A percentile compares a stretch with the other conserved stretches of the same genome.
phyloP scores from a whole-genome alignment of 2,113 vertebrate species.

The Tachysurus vachellii region DNA sequence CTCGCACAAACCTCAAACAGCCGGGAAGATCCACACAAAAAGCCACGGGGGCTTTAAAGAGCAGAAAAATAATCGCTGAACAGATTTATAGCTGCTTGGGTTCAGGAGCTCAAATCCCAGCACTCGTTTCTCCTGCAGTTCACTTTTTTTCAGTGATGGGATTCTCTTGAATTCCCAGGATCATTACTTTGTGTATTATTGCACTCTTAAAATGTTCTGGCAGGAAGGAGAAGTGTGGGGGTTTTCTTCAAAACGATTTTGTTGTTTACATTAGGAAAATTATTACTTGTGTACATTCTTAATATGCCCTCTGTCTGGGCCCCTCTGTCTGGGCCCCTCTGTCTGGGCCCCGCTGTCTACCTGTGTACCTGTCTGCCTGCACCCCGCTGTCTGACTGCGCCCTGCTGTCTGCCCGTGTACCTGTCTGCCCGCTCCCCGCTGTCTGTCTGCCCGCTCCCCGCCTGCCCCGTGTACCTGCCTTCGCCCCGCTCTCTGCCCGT shows the following conservation, averaged over 20 bases:
- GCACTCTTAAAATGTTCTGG: not conserved
- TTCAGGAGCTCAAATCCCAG: not conserved
- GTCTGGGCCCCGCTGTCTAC: no score
- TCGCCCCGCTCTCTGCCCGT: no score
- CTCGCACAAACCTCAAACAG: not conserved
- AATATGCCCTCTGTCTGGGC: no score
- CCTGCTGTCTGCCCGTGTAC: not conserved
- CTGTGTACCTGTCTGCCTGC: not conserved
- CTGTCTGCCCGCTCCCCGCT: not conserved
- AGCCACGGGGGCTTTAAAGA: not conserved
- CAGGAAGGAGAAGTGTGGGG: not conserved
- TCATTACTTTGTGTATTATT: not conserved
- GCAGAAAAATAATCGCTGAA: not conserved
- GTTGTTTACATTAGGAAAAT: no score
- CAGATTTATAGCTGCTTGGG: not conserved
- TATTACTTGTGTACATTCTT: no score
- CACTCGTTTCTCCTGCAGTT: not conserved
- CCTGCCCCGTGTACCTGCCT: no score
- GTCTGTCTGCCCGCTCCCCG: no score
- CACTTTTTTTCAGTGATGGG: not conserved
- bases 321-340: no score
- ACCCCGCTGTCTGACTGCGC: not conserved
- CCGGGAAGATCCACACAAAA: conserved; percentile 1
- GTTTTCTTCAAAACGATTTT: not conserved
- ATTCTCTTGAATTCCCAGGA: not conserved